Evolutionary conservation across 2,113 vertebrate genomes (phyloP).

Genomic region (Loxodonta africana): DNA sequence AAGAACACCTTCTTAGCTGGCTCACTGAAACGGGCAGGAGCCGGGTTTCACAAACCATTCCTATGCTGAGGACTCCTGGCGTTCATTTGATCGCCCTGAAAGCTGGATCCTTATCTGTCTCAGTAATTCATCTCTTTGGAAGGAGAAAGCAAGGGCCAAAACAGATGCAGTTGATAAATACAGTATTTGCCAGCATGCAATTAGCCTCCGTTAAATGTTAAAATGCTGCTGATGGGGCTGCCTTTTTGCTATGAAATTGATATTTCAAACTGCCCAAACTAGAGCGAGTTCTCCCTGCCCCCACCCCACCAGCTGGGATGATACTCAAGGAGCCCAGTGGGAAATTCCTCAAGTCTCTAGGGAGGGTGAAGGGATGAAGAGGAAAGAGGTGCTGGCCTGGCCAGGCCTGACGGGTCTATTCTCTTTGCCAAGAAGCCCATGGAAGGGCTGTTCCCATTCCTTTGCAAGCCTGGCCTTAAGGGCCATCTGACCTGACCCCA

Average conservation of each 20-base stretch:
- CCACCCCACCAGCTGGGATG: not conserved
- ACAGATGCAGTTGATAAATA: constrained; percentile 68
- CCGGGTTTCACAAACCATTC: constrained; percentile 70
- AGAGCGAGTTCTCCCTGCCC: not conserved
- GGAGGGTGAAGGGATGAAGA: not conserved
- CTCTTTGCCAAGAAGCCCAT: constrained; percentile 20
- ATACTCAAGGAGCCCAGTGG: not conserved
- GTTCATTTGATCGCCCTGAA: constrained; percentile 83
- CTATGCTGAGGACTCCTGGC: constrained; percentile 64
- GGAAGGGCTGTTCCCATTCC: not conserved
- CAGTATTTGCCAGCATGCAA: constrained; percentile 64
- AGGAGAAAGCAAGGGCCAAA: constrained; percentile 77
- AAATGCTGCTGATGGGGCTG: not conserved
- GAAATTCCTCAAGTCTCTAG: constrained; percentile 59
- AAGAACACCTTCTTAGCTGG: not conserved
- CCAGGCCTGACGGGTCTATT: not conserved
- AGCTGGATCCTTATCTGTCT: constrained; percentile 83
- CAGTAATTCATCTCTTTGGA: constrained; percentile 83
- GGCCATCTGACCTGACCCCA: constrained; percentile 85
- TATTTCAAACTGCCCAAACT: constrained; percentile 59
- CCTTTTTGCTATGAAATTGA: constrained; percentile 57
- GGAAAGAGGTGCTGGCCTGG: not conserved
- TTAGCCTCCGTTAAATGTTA: constrained; percentile 70
- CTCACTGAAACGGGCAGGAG: constrained; percentile 58
- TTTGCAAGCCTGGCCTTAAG: not conserved